Evolutionary conservation across 1,140 invertebrate species (phyloP).

Genomic region (Archivesica marissinica): DNA sequence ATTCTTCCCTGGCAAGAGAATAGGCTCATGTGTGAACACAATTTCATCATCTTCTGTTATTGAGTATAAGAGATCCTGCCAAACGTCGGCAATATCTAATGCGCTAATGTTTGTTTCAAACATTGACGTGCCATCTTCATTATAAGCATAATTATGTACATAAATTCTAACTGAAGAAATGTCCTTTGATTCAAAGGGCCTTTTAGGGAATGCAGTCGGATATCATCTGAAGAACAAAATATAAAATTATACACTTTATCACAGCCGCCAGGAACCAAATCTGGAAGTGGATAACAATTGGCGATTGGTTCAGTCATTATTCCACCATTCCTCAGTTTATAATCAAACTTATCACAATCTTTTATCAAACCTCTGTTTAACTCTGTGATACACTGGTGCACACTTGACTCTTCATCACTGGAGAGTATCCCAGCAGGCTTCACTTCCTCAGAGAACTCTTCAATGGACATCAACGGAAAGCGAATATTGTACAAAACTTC

Average conservation of each 20-base stretch:
- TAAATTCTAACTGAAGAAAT: neutral
- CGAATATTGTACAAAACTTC: neutral
- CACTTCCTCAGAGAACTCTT: slow-evolving; percentile 12
- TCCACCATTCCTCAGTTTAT: neutral
- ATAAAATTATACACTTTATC: neutral
- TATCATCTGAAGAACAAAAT: neutral
- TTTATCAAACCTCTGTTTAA: neutral
- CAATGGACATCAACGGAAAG: slow-evolving; percentile 1
- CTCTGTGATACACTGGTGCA: neutral
- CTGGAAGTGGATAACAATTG: neutral
- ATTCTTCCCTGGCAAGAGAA: neutral
- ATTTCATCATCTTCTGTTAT: neutral
- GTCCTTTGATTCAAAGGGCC: neutral
- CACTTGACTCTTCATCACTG: neutral
- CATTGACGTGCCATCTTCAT: neutral
- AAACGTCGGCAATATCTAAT: neutral
- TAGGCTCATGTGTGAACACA: neutral
- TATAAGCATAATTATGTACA: neutral
- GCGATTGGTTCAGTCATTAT: neutral
- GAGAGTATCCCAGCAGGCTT: neutral
- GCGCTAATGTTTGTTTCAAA: no score
- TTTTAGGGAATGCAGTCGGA: neutral
- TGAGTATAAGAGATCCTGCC: neutral
- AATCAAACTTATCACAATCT: neutral
- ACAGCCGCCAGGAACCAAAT: neutral